phyloP scores from a whole-genome alignment of 2,797 vertebrate species.

The Sebastes iracundus region DNA sequence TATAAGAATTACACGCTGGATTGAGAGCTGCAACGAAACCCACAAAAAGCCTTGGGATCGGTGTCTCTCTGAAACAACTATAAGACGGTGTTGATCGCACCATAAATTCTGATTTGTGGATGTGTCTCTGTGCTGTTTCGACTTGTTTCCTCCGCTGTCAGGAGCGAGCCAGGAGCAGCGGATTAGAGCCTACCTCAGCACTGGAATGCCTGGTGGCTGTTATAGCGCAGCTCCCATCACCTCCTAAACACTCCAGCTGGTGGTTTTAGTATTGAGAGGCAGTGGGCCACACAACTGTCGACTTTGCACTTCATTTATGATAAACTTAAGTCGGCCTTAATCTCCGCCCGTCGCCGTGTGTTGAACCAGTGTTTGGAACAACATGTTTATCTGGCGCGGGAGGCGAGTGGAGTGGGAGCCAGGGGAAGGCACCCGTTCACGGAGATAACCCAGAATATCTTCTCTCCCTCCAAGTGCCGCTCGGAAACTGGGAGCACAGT shows the following conservation, averaged over 20 bases:
- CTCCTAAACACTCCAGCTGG: slow-evolving; percentile 70
- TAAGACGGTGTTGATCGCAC: slow-evolving; percentile 41
- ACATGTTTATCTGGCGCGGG: slow-evolving; percentile 72
- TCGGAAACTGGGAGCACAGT: slow-evolving; percentile 37
- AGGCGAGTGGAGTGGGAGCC: slow-evolving; percentile 60
- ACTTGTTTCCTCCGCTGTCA: slow-evolving; percentile 53
- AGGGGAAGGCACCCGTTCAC: slow-evolving; percentile 52
- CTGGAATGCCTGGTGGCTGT: slow-evolving; percentile 63
- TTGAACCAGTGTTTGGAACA: slow-evolving; percentile 74
- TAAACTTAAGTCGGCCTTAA: slow-evolving; percentile 77
- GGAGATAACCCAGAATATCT: slow-evolving; percentile 70
- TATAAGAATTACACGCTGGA: slow-evolving; percentile 25
- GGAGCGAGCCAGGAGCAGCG: slow-evolving; percentile 61
- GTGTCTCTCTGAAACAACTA: slow-evolving; percentile 43
- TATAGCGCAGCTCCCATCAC: slow-evolving; percentile 54
- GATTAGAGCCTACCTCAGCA: slow-evolving; percentile 76
- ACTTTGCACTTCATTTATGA: slow-evolving; percentile 79
- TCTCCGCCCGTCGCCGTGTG: slow-evolving; percentile 65
- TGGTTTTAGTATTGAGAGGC: slow-evolving; percentile 67
- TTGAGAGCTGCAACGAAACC: slow-evolving; percentile 38
- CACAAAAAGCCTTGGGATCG: slow-evolving; percentile 39
- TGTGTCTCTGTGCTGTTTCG: slow-evolving; percentile 46
- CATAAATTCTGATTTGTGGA: slow-evolving; percentile 62
- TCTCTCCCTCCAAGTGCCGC: slow-evolving; percentile 48
- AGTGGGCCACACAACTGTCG: slow-evolving; percentile 74